Conservation (phyloP, 1,140 invertebrate species). For the Listronotus bonariensis region DNA sequence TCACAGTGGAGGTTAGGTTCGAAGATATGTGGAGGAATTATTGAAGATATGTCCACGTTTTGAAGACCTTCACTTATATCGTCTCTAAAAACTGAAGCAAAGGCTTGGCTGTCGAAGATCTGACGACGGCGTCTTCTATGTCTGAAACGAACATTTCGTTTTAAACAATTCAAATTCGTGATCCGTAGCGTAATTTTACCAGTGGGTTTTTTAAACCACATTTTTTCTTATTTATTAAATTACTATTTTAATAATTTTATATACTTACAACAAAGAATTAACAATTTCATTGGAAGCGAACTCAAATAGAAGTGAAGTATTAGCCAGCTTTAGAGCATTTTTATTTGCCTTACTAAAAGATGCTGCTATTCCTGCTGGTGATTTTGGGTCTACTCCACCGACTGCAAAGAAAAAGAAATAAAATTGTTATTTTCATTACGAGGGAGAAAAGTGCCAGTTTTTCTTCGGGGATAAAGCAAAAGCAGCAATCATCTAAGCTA, state of each 20-base stretch:
- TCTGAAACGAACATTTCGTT: conserved; percentile 37
- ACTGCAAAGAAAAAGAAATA: conserved; percentile 57
- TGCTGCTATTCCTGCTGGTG: conserved; percentile 79
- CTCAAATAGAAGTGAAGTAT: conserved; percentile 84
- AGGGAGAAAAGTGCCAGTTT: too few species aligned
- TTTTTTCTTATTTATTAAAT: too few species aligned
- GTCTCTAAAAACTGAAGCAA: conserved; percentile 66
- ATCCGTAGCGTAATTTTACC: too few species aligned
- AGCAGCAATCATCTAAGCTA: too few species aligned
- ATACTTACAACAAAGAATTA: conserved; percentile 64
- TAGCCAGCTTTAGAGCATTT: conserved; percentile 79
- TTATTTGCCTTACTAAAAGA: conserved; percentile 87
- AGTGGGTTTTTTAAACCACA: too few species aligned
- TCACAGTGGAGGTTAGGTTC: conserved; percentile 62
- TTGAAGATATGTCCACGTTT: conserved; percentile 69
- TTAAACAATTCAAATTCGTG: too few species aligned
- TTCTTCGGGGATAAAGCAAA: too few species aligned
- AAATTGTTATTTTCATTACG: too few species aligned
- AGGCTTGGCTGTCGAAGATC: conserved; percentile 70
- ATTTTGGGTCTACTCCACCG: conserved; percentile 80
- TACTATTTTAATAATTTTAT: not conserved
- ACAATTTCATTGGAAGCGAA: conserved; percentile 84
- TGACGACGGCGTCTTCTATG: conserved; percentile 69
- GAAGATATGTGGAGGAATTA: conserved; percentile 58
- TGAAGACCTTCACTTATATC: conserved; percentile 74